These are phyloP conservation scores for Bergia sp. DNA, from an alignment of 92 coral and sea anemone species.

Conservation along the genomic window DNA sequence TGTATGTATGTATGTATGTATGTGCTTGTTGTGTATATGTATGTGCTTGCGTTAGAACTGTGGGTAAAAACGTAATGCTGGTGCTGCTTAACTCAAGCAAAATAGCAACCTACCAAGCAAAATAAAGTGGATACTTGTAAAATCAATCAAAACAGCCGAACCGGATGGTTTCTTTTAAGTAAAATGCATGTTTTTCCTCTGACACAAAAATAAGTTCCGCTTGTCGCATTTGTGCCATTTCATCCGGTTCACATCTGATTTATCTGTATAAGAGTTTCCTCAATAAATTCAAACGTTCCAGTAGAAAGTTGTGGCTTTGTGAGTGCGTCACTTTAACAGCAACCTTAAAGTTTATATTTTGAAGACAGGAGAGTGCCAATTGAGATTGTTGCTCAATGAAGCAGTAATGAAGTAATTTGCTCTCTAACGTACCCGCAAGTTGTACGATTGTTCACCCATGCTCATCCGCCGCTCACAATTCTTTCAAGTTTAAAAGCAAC, in stretches of 20 bases:
- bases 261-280: not conserved
- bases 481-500: not conserved
- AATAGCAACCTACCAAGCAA: not conserved
- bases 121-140: not conserved
- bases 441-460: not conserved
- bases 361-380: not conserved
- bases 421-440: not conserved
- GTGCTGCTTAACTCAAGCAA: not conserved
- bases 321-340: too few species aligned
- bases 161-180: slow-evolving; percentile 12
- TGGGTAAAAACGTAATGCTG: not conserved
- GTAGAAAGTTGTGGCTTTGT: not conserved
- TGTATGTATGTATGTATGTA: not conserved
- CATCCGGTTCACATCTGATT: not conserved
- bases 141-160: not conserved
- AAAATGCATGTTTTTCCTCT: slow-evolving; percentile 24
- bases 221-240: not conserved
- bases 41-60: not conserved
- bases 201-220: slow-evolving; percentile 16
- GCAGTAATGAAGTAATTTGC: not conserved
- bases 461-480: not conserved
- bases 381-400: not conserved
- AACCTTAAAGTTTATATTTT: not conserved
- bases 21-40: not conserved
- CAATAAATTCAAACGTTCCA: too few species aligned